Conservation (phyloP, 2,888 invertebrate genomes). For the Lottia gigantea region DNA sequence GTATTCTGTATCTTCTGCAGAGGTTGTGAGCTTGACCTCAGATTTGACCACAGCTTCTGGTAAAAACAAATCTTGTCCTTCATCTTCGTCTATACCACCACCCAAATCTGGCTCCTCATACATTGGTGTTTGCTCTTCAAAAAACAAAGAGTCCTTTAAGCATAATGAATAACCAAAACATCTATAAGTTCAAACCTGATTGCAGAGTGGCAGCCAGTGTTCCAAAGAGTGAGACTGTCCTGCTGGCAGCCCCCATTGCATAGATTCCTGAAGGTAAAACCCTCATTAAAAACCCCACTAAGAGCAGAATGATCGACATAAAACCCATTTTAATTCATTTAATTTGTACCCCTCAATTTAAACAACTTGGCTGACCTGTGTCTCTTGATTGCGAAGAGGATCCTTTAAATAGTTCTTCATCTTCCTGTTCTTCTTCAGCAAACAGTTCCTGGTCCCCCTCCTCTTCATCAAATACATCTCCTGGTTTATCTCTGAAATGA, state of each 20-base stretch:
- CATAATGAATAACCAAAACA: slow-evolving; percentile 20
- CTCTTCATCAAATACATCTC: slow-evolving; percentile 36
- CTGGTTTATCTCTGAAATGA: slow-evolving; percentile 1
- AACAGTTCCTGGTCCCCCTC: slow-evolving; percentile 22
- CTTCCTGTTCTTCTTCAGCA: slow-evolving; percentile 36
- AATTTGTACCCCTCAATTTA: too few relatives aligned
- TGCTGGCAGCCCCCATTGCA: not conserved
- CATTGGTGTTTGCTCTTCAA: slow-evolving; percentile 27
- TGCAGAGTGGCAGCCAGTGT: not conserved
- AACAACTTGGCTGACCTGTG: not conserved
- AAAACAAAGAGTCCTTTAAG: too few relatives aligned
- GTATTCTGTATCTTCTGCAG: not conserved
- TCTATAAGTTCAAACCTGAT: slow-evolving; percentile 4
- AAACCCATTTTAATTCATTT: too few relatives aligned
- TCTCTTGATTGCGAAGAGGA: not conserved
- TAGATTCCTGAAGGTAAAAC: too few relatives aligned
- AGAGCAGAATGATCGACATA: too few relatives aligned
- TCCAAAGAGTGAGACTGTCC: too few relatives aligned
- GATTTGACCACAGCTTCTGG: slow-evolving; percentile 15
- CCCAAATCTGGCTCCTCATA: slow-evolving; percentile 53
- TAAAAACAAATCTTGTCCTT: slow-evolving; percentile 39
- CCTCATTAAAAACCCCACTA: not conserved
- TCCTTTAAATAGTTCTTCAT: slow-evolving; percentile 27
- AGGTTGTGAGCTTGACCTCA: too few relatives aligned
- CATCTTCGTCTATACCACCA: slow-evolving; percentile 45